These are phyloP conservation scores for Hoplodrina blanda DNA, from an alignment of 2,888 invertebrate genomes.

Conservation along the genomic window DNA sequence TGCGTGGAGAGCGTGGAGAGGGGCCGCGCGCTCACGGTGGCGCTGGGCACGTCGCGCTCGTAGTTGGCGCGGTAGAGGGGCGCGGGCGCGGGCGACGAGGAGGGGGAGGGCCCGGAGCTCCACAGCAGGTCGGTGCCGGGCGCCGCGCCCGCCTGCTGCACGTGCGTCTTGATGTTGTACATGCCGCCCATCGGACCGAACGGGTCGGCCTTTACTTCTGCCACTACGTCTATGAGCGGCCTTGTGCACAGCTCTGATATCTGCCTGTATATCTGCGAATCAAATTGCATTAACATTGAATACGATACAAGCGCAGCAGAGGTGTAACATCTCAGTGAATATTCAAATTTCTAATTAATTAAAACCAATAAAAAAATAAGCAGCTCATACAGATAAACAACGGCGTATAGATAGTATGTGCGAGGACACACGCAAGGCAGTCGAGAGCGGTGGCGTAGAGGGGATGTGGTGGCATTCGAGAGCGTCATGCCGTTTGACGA, in stretches of 20 bases:
- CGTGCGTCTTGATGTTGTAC: slow-evolving; percentile 90
- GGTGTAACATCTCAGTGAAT: too few relatives aligned
- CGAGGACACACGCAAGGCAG: too few relatives aligned
- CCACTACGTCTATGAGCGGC: slow-evolving; percentile 82
- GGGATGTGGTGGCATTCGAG: too few relatives aligned
- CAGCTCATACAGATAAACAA: too few relatives aligned
- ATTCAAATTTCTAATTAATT: too few relatives aligned
- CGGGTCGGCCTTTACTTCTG: slow-evolving; percentile 88
- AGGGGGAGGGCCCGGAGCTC: slow-evolving; percentile 70
- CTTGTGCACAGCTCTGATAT: slow-evolving; percentile 87
- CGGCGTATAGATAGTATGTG: too few relatives aligned
- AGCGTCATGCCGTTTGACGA: too few relatives aligned
- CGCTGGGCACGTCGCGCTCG: slow-evolving; percentile 1
- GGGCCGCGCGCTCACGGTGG: not conserved
- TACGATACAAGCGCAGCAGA: not conserved
- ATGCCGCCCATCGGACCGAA: slow-evolving; percentile 91
- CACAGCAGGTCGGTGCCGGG: slow-evolving; percentile 79
- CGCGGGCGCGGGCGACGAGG: slow-evolving; percentile 75
- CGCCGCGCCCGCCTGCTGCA: slow-evolving; percentile 75
- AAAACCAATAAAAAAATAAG: too few relatives aligned
- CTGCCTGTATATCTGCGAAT: slow-evolving; percentile 81
- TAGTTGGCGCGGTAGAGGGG: slow-evolving; percentile 40
- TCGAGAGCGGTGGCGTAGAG: too few relatives aligned
- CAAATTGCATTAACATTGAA: not conserved
- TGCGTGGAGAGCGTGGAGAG: slow-evolving; percentile 3